Evolutionary conservation across 2,797 vertebrate genomes (phyloP).

Genomic region (Tragelaphus oryx): DNA sequence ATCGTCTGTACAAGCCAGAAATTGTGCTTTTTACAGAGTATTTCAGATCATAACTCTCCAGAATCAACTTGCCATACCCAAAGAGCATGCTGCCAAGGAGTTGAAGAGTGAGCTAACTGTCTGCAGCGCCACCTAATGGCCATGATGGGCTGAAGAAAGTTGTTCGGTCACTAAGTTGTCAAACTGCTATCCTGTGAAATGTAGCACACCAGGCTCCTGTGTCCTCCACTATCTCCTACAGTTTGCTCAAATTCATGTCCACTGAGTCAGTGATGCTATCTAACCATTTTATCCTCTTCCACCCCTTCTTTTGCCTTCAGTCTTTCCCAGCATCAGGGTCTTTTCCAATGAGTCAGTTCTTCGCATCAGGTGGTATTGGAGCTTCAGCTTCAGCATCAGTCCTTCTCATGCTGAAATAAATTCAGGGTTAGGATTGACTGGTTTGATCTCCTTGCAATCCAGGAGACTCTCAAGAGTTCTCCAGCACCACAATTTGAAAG

Average conservation of each 20-base stretch:
- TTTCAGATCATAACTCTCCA: background rate
- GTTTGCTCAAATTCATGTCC: background rate
- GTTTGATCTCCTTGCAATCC: background rate
- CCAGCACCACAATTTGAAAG: background rate
- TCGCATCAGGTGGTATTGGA: background rate
- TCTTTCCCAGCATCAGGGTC: background rate
- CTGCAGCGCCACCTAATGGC: constrained; percentile 31
- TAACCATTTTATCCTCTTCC: background rate
- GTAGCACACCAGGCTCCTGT: background rate
- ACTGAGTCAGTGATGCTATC: background rate
- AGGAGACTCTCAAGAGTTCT: background rate
- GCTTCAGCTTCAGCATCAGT: background rate
- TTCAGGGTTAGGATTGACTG: background rate
- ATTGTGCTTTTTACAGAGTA: background rate
- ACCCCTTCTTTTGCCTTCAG: background rate
- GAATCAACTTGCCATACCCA: background rate
- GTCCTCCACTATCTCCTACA: background rate
- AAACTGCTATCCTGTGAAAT: background rate
- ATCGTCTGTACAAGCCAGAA: constrained; percentile 18
- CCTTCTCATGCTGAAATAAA: background rate
- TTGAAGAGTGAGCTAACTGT: background rate
- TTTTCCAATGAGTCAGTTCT: background rate
- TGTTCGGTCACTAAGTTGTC: background rate
- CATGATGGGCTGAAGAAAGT: background rate
- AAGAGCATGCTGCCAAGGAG: background rate